Base-by-base conservation (phyloP, 2,797 vertebrate genomes). In the Ammospiza maritima region DNA sequence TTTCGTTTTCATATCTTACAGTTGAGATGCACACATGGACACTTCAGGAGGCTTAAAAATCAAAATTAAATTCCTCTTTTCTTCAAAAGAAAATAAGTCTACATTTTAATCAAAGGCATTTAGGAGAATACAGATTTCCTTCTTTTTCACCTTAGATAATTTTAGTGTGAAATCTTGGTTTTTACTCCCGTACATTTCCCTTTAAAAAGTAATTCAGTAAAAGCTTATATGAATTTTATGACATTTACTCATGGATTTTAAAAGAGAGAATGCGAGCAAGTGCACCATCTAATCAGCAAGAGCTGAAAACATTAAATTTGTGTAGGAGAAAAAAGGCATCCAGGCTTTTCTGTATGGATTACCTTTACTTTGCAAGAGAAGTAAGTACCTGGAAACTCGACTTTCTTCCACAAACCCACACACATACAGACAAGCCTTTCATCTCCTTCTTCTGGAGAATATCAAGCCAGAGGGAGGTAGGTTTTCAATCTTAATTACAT, bases 21-120 rank as follows among this genome's bases (percentile, higher is more conserved):
- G 61, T 5, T 70, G 48, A 85, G 72, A 77, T 80, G 66, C 53
- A 57, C 34, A 81, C 54, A 91, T 73, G 70, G 81, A 57, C 73
- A 92, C 60, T 90, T 72, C 82, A 96, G 75, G 48, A 65, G 40
- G 64, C 92, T 94, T 75, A 74, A 42, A 58, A 58, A 70, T 85
- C 78, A 66, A 34, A 58, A 79, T 92, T 48, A 60, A 76, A 58
- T 79, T 65, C 74, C 67, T 77, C 36, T 92, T 25, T 89, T 86
- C 93, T 96, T 97, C 94, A 95, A 94, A 96, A 92, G 90, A 94
- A 95, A 85, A n/a, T 61, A 77, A 93, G 80, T 58, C 40, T 79
- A 88, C 30, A 71, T 58, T 85, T 96, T 81, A 94, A 95, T 96
- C 84, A 85, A 36, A 48, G 69, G 66, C 21, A 23, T 65, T 89